A percentile compares a stretch with the other conserved stretches of the same genome.
These are phyloP conservation scores for Pterocles burchelli DNA, from an alignment of 2,113 vertebrate genomes.

Conservation along the genomic window DNA sequence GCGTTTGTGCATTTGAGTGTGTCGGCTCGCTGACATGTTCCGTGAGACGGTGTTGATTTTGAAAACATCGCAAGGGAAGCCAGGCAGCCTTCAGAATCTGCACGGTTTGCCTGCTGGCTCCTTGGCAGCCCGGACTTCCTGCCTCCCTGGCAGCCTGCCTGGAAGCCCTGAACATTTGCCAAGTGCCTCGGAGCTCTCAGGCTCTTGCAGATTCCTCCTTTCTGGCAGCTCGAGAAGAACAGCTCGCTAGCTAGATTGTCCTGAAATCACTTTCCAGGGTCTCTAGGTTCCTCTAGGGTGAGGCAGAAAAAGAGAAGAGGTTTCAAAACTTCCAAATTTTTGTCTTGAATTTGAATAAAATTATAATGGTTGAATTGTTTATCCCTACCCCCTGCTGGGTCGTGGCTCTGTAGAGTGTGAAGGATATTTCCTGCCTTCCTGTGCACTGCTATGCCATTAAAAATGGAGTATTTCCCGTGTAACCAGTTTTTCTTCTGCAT, in stretches of 20 bases:
- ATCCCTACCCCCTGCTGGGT: neutral
- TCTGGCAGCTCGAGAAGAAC: neutral
- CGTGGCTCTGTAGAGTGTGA: neutral
- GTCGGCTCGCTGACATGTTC: neutral
- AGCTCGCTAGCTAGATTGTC: neutral
- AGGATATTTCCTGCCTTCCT: neutral
- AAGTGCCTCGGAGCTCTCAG: neutral
- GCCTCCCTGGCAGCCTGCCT: slow-evolving; percentile 40
- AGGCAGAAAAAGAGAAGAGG: neutral
- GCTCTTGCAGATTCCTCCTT: neutral
- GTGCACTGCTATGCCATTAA: neutral
- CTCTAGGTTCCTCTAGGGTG: neutral
- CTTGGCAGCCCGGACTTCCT: slow-evolving; percentile 45
- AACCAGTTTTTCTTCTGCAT: slow-evolving; percentile 17
- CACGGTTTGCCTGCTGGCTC: slow-evolving; percentile 1
- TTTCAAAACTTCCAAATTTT: neutral
- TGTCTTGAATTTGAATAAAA: neutral
- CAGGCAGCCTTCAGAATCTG: neutral
- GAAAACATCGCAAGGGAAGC: neutral
- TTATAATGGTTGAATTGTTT: neutral
- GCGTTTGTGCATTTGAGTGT: neutral
- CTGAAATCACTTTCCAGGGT: neutral
- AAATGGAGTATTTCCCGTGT: neutral
- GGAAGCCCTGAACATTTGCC: neutral
- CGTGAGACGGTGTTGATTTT: neutral